Conservation (phyloP, 2,888 invertebrate genomes). For the Coenonympha arcania region DNA sequence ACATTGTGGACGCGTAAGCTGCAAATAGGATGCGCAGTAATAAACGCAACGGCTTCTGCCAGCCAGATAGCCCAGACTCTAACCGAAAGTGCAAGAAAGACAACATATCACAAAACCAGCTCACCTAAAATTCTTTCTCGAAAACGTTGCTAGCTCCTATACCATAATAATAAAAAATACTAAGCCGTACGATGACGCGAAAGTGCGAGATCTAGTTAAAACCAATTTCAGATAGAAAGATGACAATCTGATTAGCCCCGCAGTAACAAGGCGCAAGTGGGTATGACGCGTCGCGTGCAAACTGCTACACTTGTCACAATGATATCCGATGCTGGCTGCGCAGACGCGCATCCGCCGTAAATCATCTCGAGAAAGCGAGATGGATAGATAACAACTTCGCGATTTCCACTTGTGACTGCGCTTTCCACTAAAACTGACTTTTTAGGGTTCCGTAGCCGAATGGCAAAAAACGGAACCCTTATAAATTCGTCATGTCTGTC, state of each 20-base stretch:
- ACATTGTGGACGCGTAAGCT: too few species aligned
- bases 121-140: too few species aligned
- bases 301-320: slow-evolving; percentile 6
- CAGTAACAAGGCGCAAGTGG: neutral
- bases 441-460: neutral
- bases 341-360: slow-evolving; percentile 8
- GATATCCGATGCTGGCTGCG: slow-evolving; percentile 9
- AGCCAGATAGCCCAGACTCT: too few species aligned
- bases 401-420: slow-evolving; percentile 14
- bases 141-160: too few species aligned
- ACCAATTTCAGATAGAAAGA: neutral
- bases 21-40: too few species aligned
- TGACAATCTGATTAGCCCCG: neutral
- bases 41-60: too few species aligned
- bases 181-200: too few species aligned
- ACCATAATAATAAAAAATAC: too few species aligned
- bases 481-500: too few species aligned
- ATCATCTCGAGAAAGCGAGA: slow-evolving; percentile 23
- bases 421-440: slow-evolving; percentile 10
- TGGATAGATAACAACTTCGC: slow-evolving; percentile 12
- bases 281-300: slow-evolving; percentile 7
- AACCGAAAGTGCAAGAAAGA: too few species aligned
- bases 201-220: neutral
- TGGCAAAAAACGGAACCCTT: too few species aligned
- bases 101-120: too few species aligned